phyloP scores from a whole-genome alignment of 53 echinoderm and acorn worm genomes.

The Mesocentrotus franciscanus region DNA sequence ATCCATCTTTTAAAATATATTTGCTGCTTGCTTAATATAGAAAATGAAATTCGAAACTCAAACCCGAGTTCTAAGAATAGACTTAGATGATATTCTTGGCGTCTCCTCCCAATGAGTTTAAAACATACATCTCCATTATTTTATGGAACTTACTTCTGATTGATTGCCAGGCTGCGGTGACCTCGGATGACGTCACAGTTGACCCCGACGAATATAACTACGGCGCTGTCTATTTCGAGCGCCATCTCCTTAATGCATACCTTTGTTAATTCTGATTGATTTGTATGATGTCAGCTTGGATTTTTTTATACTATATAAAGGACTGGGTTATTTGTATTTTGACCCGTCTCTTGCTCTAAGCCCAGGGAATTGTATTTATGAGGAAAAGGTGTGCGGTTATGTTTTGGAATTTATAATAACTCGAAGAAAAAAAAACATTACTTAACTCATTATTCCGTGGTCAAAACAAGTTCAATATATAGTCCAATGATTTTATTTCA shows the following conservation, averaged over 20 bases:
- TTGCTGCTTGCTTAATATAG: background rate
- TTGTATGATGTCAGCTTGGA: background rate
- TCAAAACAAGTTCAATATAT: background rate
- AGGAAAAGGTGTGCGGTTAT: background rate
- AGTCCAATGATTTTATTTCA: too few species aligned
- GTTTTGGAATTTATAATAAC: background rate
- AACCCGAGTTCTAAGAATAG: background rate
- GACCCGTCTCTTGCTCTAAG: background rate
- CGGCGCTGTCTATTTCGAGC: conserved; percentile 34
- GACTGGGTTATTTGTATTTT: background rate
- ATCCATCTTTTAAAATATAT: too few species aligned
- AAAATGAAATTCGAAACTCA: background rate
- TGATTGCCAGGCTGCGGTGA: conserved; percentile 20
- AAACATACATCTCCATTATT: background rate
- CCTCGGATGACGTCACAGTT: conserved; percentile 34
- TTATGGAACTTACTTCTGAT: background rate
- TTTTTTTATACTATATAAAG: conserved; percentile 6
- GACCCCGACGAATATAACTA: conserved; percentile 27
- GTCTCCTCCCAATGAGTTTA: background rate
- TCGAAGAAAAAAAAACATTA: too few species aligned
- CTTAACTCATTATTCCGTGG: background rate
- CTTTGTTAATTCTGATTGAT: conserved; percentile 18
- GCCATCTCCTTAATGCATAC: conserved; percentile 5
- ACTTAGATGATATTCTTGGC: background rate
- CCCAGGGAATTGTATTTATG: background rate